phyloP scores from a whole-genome alignment of 2,888 invertebrate species.

The Panorpa germanica region DNA sequence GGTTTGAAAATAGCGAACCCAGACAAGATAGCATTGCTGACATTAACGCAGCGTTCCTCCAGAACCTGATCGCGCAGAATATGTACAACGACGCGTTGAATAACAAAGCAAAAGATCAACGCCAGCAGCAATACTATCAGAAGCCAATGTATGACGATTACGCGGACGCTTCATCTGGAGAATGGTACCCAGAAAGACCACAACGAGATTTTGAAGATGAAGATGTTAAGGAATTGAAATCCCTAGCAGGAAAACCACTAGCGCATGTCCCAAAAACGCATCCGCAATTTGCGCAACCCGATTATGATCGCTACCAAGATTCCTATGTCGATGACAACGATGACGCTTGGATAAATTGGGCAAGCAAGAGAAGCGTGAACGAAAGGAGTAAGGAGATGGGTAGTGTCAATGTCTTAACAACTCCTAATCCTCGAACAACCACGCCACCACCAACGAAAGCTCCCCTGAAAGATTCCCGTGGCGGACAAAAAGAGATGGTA shows the following conservation, averaged over 20 bases:
- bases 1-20: slow-evolving; percentile 31
- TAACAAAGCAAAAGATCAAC: too few relatives aligned
- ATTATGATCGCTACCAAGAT: slow-evolving; percentile 8
- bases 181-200: slow-evolving; percentile 11
- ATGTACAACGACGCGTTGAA: slow-evolving; percentile 37
- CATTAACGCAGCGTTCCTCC: slow-evolving; percentile 39
- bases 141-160: too few relatives aligned
- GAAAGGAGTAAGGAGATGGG: slow-evolving; percentile 8
- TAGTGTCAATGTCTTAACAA: too few relatives aligned
- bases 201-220: slow-evolving; percentile 33
- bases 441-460: slow-evolving; percentile 4
- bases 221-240: slow-evolving; percentile 43
- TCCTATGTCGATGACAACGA: slow-evolving; percentile 22
- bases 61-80: slow-evolving; percentile 44
- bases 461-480: slow-evolving; percentile 11
- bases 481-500: slow-evolving; percentile 43
- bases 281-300: slow-evolving; percentile 6
- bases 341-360: slow-evolving; percentile 24
- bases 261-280: slow-evolving; percentile 7
- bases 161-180: slow-evolving; percentile 7
- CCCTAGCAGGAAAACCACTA: slow-evolving; percentile 32
- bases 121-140: too few relatives aligned
- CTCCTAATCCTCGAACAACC: slow-evolving; percentile 5
- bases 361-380: slow-evolving; percentile 24
- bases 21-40: slow-evolving; percentile 26